Conservation (phyloP, 2,888 invertebrate genomes). For the Sesamia inferens region DNA sequence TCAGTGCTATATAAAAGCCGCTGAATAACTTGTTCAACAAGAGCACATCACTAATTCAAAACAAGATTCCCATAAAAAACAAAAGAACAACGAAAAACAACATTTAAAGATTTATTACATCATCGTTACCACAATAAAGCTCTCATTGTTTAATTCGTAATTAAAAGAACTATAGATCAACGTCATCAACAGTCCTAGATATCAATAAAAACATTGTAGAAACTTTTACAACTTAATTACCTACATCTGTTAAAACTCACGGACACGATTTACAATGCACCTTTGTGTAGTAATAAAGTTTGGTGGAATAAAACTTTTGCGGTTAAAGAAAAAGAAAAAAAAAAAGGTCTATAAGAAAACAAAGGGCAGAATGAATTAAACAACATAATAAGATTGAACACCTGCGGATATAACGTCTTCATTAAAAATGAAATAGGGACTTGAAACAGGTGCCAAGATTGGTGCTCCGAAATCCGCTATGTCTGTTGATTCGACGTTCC, state of each 20-base stretch:
- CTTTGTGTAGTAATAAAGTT: constrained; percentile 84
- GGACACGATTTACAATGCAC: constrained; percentile 87
- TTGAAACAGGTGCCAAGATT: constrained; percentile 82
- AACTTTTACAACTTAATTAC: constrained; percentile 88
- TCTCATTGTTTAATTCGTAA: constrained; percentile 71
- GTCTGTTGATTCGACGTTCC: constrained; percentile 43
- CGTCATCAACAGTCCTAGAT: constrained; percentile 75
- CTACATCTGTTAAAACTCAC: constrained; percentile 86
- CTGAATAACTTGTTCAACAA: constrained; percentile 4
- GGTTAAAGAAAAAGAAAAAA: constrained; percentile 68
- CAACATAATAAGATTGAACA: constrained; percentile 85
- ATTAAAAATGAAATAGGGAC: constrained; percentile 83
- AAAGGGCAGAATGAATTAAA: constrained; percentile 89
- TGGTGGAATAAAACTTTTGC: constrained; percentile 84
- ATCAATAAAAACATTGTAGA: constrained; percentile 80
- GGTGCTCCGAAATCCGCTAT: constrained; percentile 72
- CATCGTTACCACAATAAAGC: constrained; percentile 66
- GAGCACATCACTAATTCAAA: constrained; percentile 3
- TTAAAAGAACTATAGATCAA: constrained; percentile 72
- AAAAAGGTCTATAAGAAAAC: constrained; percentile 85
- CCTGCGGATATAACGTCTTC: constrained; percentile 88
- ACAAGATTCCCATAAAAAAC: constrained; percentile 30
- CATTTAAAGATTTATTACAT: constrained; percentile 56
- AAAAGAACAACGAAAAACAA: constrained; percentile 28
- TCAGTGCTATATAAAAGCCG: constrained; percentile 7